phyloP scores from a whole-genome alignment of 92 coral and sea anemone genomes.

The Parazoanthus darwini region DNA sequence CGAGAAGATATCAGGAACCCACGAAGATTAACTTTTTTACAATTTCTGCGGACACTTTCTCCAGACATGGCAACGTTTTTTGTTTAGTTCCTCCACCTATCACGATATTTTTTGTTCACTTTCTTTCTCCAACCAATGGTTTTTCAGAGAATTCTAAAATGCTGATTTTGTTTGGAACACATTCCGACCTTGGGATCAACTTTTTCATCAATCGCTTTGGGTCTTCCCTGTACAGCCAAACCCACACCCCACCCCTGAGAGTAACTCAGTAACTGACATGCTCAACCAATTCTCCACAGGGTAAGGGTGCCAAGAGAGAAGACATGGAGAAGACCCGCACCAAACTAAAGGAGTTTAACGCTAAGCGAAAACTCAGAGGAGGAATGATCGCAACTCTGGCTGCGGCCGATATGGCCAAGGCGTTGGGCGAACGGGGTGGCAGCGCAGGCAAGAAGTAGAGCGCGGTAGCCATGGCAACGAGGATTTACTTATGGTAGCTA shows the following conservation, averaged over 20 bases:
- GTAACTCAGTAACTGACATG: background rate
- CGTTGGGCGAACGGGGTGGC: conserved; percentile 7
- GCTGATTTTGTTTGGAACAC: no score
- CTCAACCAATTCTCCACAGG: conserved; percentile 51
- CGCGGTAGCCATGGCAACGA: background rate
- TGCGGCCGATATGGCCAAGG: conserved; percentile 61
- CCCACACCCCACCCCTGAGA: no score
- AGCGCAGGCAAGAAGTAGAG: conserved; percentile 27
- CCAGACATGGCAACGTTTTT: no score
- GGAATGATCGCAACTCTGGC: conserved; percentile 91
- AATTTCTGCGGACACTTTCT: no score
- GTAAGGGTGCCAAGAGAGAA: conserved; percentile 83
- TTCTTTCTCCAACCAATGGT: no score
- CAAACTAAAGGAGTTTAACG: conserved; percentile 85
- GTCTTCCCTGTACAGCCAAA: background rate
- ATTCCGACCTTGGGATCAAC: background rate
- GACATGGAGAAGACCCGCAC: conserved; percentile 80
- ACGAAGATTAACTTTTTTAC: no score
- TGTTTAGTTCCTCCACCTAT: no score
- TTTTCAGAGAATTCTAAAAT: no score
- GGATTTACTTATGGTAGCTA: background rate
- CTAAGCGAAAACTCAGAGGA: conserved; percentile 89
- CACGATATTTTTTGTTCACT: no score
- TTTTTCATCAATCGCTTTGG: background rate
- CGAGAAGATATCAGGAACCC: background rate